A percentile compares a stretch with the other conserved stretches of the same genome.
These are phyloP conservation scores for Aleiodes testaceus DNA, from an alignment of 2,888 invertebrate species.

Conservation along the genomic window DNA sequence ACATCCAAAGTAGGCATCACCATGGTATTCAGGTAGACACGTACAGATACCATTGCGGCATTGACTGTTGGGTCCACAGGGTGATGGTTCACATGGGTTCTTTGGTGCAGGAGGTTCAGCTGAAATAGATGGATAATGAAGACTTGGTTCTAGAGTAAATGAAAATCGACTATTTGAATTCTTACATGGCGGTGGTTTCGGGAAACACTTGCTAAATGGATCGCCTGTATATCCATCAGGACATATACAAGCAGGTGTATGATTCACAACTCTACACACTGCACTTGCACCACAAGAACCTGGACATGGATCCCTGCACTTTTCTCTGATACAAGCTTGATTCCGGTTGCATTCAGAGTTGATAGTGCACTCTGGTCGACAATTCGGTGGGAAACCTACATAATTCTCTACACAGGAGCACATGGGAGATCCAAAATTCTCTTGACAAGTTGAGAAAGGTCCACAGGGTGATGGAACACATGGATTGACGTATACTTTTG, in stretches of 20 bases:
- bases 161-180: conserved; percentile 1
- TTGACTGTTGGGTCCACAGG: conserved; percentile 86
- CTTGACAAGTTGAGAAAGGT: conserved; percentile 86
- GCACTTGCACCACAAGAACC: conserved; percentile 73
- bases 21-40: conserved; percentile 70
- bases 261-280: conserved; percentile 74
- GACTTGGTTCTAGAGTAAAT: not conserved
- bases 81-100: conserved; percentile 79
- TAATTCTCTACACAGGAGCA: conserved; percentile 74
- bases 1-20: conserved; percentile 78
- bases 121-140: conserved; percentile 40
- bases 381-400: conserved; percentile 71
- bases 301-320: conserved; percentile 74
- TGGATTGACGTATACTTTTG: conserved; percentile 78
- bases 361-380: conserved; percentile 72
- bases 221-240: conserved; percentile 73
- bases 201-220: conserved; percentile 72
- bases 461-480: conserved; percentile 89
- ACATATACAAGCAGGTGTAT: conserved; percentile 74
- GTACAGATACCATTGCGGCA: conserved; percentile 74
- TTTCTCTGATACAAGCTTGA: conserved; percentile 73
- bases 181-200: conserved; percentile 72
- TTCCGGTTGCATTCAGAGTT: conserved; percentile 73
- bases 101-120: conserved; percentile 62
- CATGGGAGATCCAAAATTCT: conserved; percentile 83